Base-by-base conservation (phyloP, 2,888 invertebrate species). In the Lamellibrachia satsuma region DNA sequence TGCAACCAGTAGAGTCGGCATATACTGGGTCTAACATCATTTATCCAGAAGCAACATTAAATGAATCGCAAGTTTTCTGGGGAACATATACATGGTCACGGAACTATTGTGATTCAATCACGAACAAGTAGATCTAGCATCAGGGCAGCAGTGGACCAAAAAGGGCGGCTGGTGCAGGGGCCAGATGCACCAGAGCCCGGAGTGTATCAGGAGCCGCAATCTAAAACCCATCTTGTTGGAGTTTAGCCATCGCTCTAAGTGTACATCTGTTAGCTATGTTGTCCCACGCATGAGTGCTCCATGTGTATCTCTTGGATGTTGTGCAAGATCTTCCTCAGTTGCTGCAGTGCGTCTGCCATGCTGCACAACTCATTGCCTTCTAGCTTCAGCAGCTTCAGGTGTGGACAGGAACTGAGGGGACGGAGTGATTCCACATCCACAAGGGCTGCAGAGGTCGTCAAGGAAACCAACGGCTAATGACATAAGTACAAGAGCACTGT, bases 401-500 rank as follows among this genome's bases (percentile, higher is more conserved):
- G 27, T 57, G 55, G 60, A 27, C 91, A 92, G 7, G 92, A 91
- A 55, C 27, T 52, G n/a, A 93, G 92, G n/a, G 92, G 92, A 6
- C 27, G 52, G 39, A 92, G 55, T 22, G 22, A 57, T 11, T 57
- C 27, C 8, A 93, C 60, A 15, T 52, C 90, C 39, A 39, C 52
- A 9, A 91, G 75, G 90, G 90, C 92, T 93, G 90, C 51, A n/a
- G 11, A 15, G 22, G 27, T 57, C 52, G 93, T 92, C 90, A 92
- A 92, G 57, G 93, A 60, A 90, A 92, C 51, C 27, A 90, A 7
- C 52, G 7, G 52, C 75, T 52, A 51, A 92, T 51, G 39, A 52
- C 90, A 52, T 39, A 90, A 57, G 60, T 52, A 15, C 27, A 90
- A 15, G 3, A 27, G 22, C 52, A 9, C 52, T 39, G 11, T 52